These are phyloP conservation scores for Oligia latruncula DNA, from an alignment of 2,888 invertebrate genomes.

Conservation along the genomic window DNA sequence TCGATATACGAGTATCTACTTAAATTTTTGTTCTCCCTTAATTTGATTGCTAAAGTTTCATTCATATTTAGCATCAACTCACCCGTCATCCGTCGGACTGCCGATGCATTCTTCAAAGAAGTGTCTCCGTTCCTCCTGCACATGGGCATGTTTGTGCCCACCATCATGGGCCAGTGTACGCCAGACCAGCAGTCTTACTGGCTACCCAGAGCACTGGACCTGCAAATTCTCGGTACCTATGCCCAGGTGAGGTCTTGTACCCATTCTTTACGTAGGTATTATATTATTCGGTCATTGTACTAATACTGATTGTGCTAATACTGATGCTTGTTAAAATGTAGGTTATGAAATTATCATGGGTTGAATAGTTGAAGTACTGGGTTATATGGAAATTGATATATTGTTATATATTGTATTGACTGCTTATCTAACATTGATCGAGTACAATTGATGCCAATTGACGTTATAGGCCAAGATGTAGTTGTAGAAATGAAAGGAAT, in stretches of 20 bases:
- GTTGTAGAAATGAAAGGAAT: neutral
- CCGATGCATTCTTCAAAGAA: slow-evolving; percentile 92
- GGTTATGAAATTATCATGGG: neutral
- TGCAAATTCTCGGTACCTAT: slow-evolving; percentile 97
- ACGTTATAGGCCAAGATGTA: neutral
- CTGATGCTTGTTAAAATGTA: neutral
- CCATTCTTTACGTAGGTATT: neutral
- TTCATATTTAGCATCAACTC: slow-evolving; percentile 65
- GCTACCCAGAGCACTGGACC: slow-evolving; percentile 94
- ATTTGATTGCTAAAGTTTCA: neutral
- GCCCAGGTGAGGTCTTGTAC: slow-evolving; percentile 91
- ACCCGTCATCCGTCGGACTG: slow-evolving; percentile 74
- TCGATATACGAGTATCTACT: too few relatives aligned
- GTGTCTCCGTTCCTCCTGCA: slow-evolving; percentile 94
- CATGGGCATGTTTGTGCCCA: slow-evolving; percentile 97
- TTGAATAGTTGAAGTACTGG: neutral
- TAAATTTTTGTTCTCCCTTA: neutral
- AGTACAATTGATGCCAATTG: neutral
- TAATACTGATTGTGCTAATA: neutral
- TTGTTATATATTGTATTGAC: too few relatives aligned
- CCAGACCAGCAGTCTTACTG: slow-evolving; percentile 96
- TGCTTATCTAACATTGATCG: too few relatives aligned
- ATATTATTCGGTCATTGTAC: neutral
- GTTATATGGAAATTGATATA: neutral
- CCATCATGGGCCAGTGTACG: slow-evolving; percentile 96